Evolutionary conservation across 2,888 invertebrate species (phyloP).

Genomic region (Hipparchia sbordonii): DNA sequence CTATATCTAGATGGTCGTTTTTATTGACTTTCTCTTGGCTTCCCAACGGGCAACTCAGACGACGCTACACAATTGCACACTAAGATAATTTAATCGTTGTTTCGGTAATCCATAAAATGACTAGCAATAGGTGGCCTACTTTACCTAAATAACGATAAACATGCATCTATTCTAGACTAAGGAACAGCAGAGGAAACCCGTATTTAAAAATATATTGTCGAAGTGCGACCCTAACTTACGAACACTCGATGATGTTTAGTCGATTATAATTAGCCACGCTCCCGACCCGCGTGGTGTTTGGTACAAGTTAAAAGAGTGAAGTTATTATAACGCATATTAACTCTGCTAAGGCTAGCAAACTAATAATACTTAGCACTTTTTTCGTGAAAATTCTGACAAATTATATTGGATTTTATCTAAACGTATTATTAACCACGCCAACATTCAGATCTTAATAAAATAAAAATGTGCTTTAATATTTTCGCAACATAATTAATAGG

Average conservation of each 20-base stretch:
- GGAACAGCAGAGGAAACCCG: constrained; percentile 59
- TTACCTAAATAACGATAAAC: constrained; percentile 8
- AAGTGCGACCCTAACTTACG: constrained; percentile 75
- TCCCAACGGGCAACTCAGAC: too few relatives aligned
- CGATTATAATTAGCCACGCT: constrained; percentile 80
- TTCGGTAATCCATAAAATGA: not conserved
- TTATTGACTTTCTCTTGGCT: too few relatives aligned
- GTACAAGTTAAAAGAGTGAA: constrained; percentile 47
- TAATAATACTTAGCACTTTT: too few relatives aligned
- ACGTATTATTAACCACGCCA: too few relatives aligned
- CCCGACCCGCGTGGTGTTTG: constrained; percentile 55
- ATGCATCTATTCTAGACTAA: constrained; percentile 31
- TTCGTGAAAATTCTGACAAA: too few relatives aligned
- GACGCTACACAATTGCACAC: too few relatives aligned
- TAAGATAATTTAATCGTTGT: not conserved
- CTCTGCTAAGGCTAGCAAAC: not conserved
- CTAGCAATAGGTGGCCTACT: not conserved
- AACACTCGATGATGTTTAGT: constrained; percentile 79
- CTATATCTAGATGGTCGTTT: too few relatives aligned
- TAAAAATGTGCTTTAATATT: too few relatives aligned
- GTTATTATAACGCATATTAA: not conserved
- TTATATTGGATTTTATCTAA: not conserved
- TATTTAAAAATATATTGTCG: constrained; percentile 70
- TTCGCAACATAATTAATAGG: too few relatives aligned
- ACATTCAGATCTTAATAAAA: too few relatives aligned